These are phyloP conservation scores for Sympetrum striolatum DNA, from an alignment of 2,888 invertebrate species.

Conservation along the genomic window DNA sequence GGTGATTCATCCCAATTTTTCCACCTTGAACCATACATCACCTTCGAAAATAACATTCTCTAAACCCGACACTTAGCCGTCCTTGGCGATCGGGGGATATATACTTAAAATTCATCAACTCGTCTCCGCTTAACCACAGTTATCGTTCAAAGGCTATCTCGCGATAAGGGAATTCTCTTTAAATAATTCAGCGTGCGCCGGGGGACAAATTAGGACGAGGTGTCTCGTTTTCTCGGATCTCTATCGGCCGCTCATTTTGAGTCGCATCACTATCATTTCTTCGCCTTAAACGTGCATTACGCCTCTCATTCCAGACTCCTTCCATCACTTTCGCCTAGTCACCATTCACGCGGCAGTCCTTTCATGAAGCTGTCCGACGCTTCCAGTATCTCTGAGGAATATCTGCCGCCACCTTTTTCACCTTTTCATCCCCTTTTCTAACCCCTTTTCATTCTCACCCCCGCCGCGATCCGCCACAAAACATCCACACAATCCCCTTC, in stretches of 20 bases:
- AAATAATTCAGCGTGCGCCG: neutral
- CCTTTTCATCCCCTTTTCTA: neutral
- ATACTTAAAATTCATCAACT: too few relatives aligned
- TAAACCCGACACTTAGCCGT: neutral
- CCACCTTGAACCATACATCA: neutral
- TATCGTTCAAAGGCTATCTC: neutral
- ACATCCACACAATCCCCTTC: neutral
- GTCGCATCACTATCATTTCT: constrained; percentile 3
- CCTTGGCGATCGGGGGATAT: too few relatives aligned
- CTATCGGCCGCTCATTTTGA: neutral
- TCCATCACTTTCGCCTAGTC: neutral
- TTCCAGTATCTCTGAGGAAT: constrained; percentile 1
- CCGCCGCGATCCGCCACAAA: neutral
- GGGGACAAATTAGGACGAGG: neutral
- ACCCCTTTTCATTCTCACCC: neutral
- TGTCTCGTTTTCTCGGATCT: neutral
- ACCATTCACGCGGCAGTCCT: constrained; percentile 7
- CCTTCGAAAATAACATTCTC: neutral
- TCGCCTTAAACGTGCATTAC: constrained; percentile 23
- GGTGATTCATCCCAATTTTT: neutral
- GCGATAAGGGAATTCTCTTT: neutral
- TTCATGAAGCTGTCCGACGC: constrained; percentile 23
- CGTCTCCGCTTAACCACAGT: neutral
- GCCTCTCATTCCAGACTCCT: neutral
- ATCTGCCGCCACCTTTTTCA: constrained; percentile 11